Percentiles rank a stretch among this genome's conserved stretches.
Conservation (phyloP, 1,140 invertebrate species). For the Melitaea cinxia region DNA sequence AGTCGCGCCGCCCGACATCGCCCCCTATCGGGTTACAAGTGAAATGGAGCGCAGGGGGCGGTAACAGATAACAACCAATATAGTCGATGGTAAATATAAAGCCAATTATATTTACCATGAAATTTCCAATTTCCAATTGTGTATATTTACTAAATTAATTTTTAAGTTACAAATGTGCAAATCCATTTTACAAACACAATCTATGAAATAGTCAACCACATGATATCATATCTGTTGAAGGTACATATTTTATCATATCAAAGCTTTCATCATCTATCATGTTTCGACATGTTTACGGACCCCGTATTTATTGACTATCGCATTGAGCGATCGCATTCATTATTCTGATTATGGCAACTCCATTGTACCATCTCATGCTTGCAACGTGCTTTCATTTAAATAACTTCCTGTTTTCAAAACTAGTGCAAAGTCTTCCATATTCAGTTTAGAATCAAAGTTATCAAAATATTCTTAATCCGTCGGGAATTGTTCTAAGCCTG, state of each 20-base stretch:
- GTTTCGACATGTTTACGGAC: slow-evolving; percentile 73
- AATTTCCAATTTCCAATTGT: slow-evolving; percentile 24
- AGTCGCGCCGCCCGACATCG: slow-evolving; percentile 67
- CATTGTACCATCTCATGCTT: slow-evolving; percentile 39
- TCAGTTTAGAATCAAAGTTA: slow-evolving; percentile 44
- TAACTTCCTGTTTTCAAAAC: slow-evolving; percentile 23
- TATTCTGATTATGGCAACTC: slow-evolving; percentile 65
- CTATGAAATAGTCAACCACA: slow-evolving; percentile 47
- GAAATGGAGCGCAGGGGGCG: slow-evolving; percentile 76
- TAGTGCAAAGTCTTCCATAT: slow-evolving; percentile 7
- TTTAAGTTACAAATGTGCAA: slow-evolving; percentile 1
- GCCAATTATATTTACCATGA: slow-evolving; percentile 59
- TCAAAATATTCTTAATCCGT: slow-evolving; percentile 58
- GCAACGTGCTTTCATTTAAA: slow-evolving; percentile 37
- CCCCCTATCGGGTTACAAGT: slow-evolving; percentile 80
- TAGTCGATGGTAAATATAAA: slow-evolving; percentile 70
- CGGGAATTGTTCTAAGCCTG: slow-evolving; percentile 55
- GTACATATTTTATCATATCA: slow-evolving; percentile 73
- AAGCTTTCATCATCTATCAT: slow-evolving; percentile 76
- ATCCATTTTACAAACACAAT: slow-evolving; percentile 12
- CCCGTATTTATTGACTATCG: slow-evolving; percentile 73
- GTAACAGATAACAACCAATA: slow-evolving; percentile 78
- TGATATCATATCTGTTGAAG: slow-evolving; percentile 50
- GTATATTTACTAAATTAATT: slow-evolving; percentile 16
- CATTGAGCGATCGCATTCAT: slow-evolving; percentile 69